Evolutionary conservation across 1,140 invertebrate genomes (phyloP), one percentile per base, ranked within the genome.

Genomic region (Bactericera cockerelli): DNA sequence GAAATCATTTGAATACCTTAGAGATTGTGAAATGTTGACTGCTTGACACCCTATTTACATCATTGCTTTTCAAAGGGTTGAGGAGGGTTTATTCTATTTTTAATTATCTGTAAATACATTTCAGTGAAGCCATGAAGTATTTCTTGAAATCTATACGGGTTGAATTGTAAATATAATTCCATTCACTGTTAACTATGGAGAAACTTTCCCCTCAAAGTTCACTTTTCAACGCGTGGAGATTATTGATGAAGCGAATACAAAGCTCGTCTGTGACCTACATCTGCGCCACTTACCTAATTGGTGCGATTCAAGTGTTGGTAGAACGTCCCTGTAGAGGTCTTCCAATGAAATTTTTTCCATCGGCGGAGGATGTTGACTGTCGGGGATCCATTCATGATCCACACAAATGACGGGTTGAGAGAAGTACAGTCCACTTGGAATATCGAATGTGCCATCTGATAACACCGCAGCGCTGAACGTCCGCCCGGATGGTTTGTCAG

Each of bases 361-460:
- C 3, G 42, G 42, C 19, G 22, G 42, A 19, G 42, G 42, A 49
- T 49, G 42, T n/a, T 49, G n/a, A 19, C 22, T 49, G 42, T 49
- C 6, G 3, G 42, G 42, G n/a, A 49, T 49, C 42, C 42, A 49
- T 49, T 49, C 42, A 49, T 49, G 42, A 16, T 49, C 19, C n/a
- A 22, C n/a, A n/a, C 42, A 49, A n/a, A 49, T 16, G 19, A 49
- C 42, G 6, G 42, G 42, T 22, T 49, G 42, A 8, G 42, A 49
- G 22, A 49, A 49, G n/a, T 49, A 49, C 42, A 49, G n/a, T 49
- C 42, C 42, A 49, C 42, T 49, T 16, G 42, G 42, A 19, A 49
- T 49, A 49, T 49, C 22, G 22, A 49, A 49, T 49, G 42, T 49
- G 4, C 42, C 42, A 49, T 49, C 42, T 19, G 42, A 49, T 49